Evolutionary conservation across 2,888 invertebrate species (phyloP), one percentile per base, ranked within the genome.

Genomic region (Copidosoma aretas): DNA sequence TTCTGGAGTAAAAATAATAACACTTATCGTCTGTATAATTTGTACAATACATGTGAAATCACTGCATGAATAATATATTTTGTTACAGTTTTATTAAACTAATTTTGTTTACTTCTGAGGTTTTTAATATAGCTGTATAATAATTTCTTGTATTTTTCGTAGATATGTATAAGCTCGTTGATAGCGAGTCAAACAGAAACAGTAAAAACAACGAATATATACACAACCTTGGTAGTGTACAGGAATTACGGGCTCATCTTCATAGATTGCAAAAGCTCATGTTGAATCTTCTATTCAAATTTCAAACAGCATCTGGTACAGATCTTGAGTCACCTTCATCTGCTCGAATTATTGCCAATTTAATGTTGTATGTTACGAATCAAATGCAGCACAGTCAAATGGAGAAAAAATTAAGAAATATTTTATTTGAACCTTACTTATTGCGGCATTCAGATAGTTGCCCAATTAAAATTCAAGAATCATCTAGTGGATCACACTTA

Each of bases 201-300:
- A 32, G 32, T 32, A 5, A 3, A 32, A 32, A 32, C 32, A 32
- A 32, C 32, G n/a, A n/a, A n/a, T 32, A 32, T 32, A 32, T 32
- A 5, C 8, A 32, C 8, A 32, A 8, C 8, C 3, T 32, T 5
- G 8, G 32, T 32, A 8, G 32, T 32, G 32, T 8, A 32, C 32
- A 32, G 32, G 82, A 84, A 71, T 70, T 84, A 1, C 86, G 89
- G 0, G 87, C 89, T 0, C 88, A 89, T 76, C 83, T 91, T 19
- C 88, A 87, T 76, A 87, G 93, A 1, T 85, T 95, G 70, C 92
- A 91, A 78, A 88, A 89, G 73, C 86, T 93, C 52, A 91, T 93
- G 90, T 82, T 94, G 66, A 88, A 90, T 0, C 85, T 95, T 61
- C 86, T 94, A 72, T 89, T 91, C 4, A 88, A 91, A 70, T 95